Evolutionary conservation across 2,113 vertebrate genomes (phyloP).

Genomic region (Psephotus haematonotus): DNA sequence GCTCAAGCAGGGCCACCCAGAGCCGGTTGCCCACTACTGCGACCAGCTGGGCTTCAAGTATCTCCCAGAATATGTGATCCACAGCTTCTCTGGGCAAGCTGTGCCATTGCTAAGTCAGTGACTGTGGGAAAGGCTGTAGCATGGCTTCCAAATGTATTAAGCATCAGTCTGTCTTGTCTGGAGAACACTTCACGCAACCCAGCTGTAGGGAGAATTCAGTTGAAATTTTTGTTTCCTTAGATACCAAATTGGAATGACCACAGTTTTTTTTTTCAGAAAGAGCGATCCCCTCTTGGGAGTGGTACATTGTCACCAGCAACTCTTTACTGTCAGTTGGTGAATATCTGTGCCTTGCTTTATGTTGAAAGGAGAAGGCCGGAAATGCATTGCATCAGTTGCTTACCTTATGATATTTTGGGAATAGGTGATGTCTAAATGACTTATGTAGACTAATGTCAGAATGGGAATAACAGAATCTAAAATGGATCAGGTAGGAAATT

Average conservation of each 20-base stretch:
- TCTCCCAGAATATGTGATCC: neutral
- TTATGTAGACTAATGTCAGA: neutral
- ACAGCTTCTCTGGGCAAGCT: neutral
- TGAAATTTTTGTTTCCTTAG: neutral
- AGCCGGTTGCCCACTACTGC: neutral
- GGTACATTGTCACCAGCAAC: neutral
- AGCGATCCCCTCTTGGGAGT: neutral
- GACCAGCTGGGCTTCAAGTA: neutral
- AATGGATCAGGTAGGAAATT: neutral
- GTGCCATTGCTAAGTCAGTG: neutral
- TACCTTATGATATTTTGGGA: neutral
- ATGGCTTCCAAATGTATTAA: neutral
- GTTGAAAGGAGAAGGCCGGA: neutral
- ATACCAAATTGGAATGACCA: neutral
- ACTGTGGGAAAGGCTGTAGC: neutral
- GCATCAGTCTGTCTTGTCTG: neutral
- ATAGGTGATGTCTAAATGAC: neutral
- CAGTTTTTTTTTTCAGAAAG: neutral
- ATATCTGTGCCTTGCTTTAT: neutral
- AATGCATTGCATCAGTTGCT: neutral
- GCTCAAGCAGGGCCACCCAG: neutral
- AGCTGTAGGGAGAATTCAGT: neutral
- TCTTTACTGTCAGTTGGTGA: fast-evolving
- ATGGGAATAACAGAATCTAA: neutral
- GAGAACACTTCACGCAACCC: neutral